Percentiles rank a stretch among this genome's conserved stretches.
These are phyloP conservation scores for Tetrao urogallus DNA, from an alignment of 2,113 vertebrate genomes.

Conservation along the genomic window DNA sequence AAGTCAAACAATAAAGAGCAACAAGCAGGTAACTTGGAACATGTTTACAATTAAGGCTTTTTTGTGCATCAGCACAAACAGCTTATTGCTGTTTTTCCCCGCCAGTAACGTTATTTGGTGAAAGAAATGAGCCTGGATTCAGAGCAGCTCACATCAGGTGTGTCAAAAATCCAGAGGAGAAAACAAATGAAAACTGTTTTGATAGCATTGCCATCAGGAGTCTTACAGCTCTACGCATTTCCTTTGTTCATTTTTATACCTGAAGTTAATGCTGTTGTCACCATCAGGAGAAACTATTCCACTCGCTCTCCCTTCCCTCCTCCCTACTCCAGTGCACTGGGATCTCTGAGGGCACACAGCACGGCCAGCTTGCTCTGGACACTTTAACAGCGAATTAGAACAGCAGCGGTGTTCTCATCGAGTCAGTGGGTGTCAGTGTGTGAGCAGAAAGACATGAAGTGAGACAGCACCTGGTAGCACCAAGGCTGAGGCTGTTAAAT, in stretches of 20 bases:
- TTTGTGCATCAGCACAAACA: background rate
- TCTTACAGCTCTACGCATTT: background rate
- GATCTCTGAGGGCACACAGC: accelerated
- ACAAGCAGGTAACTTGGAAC: background rate
- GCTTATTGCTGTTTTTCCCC: background rate
- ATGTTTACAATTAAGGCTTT: background rate
- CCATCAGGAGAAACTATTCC: background rate
- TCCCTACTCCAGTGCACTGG: background rate
- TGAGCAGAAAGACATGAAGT: background rate
- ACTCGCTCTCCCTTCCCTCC: background rate
- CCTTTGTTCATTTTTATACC: background rate
- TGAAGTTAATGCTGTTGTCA: background rate
- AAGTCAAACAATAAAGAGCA: constrained; percentile 15
- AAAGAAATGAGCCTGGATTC: background rate
- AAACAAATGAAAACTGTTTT: background rate
- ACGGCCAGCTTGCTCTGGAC: background rate
- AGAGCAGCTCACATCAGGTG: background rate
- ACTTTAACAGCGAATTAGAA: background rate
- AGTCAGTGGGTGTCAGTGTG: background rate
- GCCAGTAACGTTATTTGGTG: background rate
- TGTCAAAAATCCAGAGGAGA: background rate
- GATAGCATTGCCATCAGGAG: background rate
- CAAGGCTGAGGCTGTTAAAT: background rate
- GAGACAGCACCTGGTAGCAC: accelerated
- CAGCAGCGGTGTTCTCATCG: background rate